Conservation (phyloP, 2,888 invertebrate species). For the Geotrupes spiniger region DNA sequence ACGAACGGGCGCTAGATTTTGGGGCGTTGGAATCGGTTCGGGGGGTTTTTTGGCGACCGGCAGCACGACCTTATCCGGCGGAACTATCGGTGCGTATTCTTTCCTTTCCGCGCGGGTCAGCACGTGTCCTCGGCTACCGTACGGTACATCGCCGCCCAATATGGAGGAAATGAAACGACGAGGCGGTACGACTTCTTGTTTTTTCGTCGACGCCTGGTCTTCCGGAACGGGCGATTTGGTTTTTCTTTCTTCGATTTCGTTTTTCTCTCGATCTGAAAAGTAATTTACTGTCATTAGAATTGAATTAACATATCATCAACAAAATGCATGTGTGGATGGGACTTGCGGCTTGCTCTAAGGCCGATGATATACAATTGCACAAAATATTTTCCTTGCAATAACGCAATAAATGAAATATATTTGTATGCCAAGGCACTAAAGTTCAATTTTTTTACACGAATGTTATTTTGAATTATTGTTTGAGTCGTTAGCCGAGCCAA, state of each 20-base stretch:
- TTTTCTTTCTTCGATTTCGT: conserved; percentile 15
- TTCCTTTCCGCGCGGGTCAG: conserved; percentile 80
- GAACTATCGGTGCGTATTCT: conserved; percentile 64
- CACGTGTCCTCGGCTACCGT: conserved; percentile 75
- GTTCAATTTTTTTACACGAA: too few species aligned
- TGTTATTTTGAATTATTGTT: too few species aligned
- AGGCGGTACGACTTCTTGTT: conserved; percentile 47
- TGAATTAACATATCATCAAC: too few species aligned
- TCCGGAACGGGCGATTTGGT: conserved; percentile 19
- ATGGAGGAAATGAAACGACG: conserved; percentile 76
- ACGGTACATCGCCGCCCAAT: conserved; percentile 76
- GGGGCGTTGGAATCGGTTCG: conserved; percentile 47
- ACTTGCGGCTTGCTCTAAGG: too few species aligned
- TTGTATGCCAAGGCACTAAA: too few species aligned
- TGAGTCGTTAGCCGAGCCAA: too few species aligned
- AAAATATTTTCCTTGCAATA: too few species aligned
- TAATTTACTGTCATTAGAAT: conserved; percentile 3
- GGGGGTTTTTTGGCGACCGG: conserved; percentile 60
- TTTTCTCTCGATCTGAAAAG: conserved; percentile 17
- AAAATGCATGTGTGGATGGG: too few species aligned
- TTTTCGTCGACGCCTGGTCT: conserved; percentile 19
- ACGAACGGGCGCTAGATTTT: conserved; percentile 54
- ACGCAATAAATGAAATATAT: too few species aligned
- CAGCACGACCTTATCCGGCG: conserved; percentile 61
- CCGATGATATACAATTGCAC: too few species aligned